These are phyloP conservation scores for Drosophila picticornis DNA, from an alignment of 2,888 invertebrate species.

Conservation along the genomic window DNA sequence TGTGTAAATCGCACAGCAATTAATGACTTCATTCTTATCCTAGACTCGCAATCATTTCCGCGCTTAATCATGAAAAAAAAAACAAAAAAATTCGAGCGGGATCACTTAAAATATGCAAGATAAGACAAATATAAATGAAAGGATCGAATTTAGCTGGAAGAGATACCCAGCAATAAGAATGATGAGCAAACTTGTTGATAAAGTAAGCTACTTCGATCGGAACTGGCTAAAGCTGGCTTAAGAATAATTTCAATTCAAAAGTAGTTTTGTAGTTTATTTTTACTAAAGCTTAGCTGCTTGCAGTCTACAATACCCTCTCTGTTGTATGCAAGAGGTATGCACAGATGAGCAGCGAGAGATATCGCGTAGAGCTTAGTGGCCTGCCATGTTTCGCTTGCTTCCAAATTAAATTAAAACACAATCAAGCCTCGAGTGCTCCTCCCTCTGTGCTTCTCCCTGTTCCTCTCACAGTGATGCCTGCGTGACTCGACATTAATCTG, in stretches of 20 bases:
- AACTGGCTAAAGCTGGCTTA: not conserved
- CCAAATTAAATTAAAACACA: slow-evolving; percentile 75
- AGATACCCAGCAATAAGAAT: not conserved
- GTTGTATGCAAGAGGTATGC: not conserved
- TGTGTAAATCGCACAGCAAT: slow-evolving; percentile 64
- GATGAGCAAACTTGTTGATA: not conserved
- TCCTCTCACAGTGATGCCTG: slow-evolving; percentile 23
- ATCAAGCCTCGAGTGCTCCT: slow-evolving; percentile 48
- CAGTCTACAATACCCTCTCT: not conserved
- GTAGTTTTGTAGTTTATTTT: not conserved
- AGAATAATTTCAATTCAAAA: not conserved
- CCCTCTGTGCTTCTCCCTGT: not conserved
- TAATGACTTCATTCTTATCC: slow-evolving; percentile 59
- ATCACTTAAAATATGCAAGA: slow-evolving; percentile 29
- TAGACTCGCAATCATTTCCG: slow-evolving; percentile 20
- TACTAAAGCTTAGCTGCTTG: not conserved
- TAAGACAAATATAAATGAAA: slow-evolving; percentile 8
- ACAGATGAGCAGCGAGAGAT: slow-evolving; percentile 4
- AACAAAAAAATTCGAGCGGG: too few species aligned
- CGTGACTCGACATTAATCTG: slow-evolving; percentile 68
- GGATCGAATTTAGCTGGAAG: not conserved
- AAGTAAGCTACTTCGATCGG: not conserved
- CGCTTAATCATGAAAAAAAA: slow-evolving; percentile 15
- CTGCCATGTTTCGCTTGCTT: slow-evolving; percentile 24
- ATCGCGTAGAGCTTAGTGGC: slow-evolving; percentile 18